Percentiles rank a stretch among this genome's conserved stretches.
phyloP scores from a whole-genome alignment of 2,797 vertebrate genomes.

The Phylloscopus collybita region DNA sequence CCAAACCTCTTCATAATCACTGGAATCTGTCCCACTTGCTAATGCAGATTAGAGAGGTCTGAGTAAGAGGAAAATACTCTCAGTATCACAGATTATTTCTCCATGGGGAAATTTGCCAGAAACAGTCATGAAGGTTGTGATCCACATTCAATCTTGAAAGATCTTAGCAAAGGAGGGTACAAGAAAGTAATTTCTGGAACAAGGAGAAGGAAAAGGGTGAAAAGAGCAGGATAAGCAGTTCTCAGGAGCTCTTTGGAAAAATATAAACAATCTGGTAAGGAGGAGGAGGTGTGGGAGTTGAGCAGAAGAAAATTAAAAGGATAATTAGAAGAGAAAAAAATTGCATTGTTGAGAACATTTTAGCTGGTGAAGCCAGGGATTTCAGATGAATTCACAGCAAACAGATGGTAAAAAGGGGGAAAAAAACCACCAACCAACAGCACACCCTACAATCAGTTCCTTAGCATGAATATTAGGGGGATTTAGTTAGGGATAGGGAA shows the following conservation, averaged over 20 bases:
- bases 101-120: neutral
- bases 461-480: neutral
- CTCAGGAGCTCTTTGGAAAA: constrained; percentile 57
- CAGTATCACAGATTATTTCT: neutral
- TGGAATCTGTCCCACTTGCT: neutral
- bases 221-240: constrained; percentile 51
- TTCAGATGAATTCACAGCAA: constrained; percentile 59
- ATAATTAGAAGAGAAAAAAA: constrained; percentile 47
- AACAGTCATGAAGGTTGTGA: neutral
- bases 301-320: constrained; percentile 63
- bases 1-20: neutral
- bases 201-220: constrained; percentile 7
- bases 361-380: constrained; percentile 35
- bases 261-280: constrained; percentile 69
- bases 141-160: neutral
- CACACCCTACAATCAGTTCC: constrained; percentile 19
- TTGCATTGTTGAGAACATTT: constrained; percentile 24
- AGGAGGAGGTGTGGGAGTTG: constrained; percentile 40
- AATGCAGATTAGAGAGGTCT: neutral
- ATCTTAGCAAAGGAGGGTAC: neutral
- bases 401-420: constrained; percentile 54
- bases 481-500: neutral
- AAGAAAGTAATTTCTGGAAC: neutral
- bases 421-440: neutral
- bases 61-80: neutral